These are phyloP conservation scores for Loris lydekkerianus DNA, from an alignment of 2,797 vertebrate genomes.

Conservation along the genomic window DNA sequence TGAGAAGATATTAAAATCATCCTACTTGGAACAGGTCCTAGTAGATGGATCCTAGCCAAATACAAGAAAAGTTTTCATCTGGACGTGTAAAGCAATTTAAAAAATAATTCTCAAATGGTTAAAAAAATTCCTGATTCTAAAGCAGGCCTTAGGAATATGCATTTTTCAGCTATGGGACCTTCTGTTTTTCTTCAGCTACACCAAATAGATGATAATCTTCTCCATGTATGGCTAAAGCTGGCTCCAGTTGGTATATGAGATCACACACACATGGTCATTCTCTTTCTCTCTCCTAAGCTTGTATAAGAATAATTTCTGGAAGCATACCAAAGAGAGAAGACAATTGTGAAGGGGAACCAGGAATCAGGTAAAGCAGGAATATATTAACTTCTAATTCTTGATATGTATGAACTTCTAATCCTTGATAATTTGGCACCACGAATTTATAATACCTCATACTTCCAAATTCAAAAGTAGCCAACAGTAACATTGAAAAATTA, in stretches of 20 bases:
- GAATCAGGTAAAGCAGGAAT: not conserved
- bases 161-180: not conserved
- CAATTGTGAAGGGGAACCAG: not conserved
- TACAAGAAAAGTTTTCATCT: slow-evolving; percentile 21
- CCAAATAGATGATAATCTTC: slow-evolving; percentile 16
- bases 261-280: not conserved
- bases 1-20: not conserved
- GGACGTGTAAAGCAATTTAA: not conserved
- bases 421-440: not conserved
- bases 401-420: not conserved
- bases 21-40: not conserved
- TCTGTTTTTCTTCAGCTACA: slow-evolving; percentile 23
- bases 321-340: slow-evolving; percentile 1
- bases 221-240: not conserved
- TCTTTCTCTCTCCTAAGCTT: not conserved
- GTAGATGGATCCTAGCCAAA: slow-evolving; percentile 13
- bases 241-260: not conserved
- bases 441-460: not conserved
- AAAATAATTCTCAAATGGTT: slow-evolving; percentile 58
- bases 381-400: too few species aligned
- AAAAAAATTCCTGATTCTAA: not conserved
- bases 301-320: not conserved
- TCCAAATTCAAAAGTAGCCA: not conserved
- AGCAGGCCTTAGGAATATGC: not conserved
- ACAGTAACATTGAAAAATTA: not conserved